phyloP scores from a whole-genome alignment of 1,140 invertebrate species.

The Agraylea sexmaculata region DNA sequence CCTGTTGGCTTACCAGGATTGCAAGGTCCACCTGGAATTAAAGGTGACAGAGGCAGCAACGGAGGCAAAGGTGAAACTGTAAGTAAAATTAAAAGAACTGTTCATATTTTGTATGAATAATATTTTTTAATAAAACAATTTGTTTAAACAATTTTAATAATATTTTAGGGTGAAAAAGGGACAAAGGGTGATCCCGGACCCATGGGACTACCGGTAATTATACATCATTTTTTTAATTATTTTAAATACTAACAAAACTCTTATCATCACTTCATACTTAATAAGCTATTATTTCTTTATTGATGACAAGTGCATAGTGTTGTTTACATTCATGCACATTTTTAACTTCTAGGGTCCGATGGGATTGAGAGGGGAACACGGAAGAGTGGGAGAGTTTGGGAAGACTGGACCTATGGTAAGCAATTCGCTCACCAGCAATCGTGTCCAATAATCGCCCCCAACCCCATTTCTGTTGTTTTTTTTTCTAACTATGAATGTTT shows the following conservation, averaged over 20 bases:
- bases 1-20: constrained; percentile 58
- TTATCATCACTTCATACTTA: constrained; percentile 8
- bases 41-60: constrained; percentile 74
- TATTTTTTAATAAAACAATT: no score
- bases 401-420: constrained; percentile 70
- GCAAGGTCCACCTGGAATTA: constrained; percentile 77
- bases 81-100: constrained; percentile 31
- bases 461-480: constrained; percentile 6
- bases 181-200: constrained; percentile 82
- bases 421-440: constrained; percentile 24
- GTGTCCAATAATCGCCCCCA: constrained; percentile 23
- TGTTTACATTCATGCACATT: constrained; percentile 14
- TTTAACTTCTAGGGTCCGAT: constrained; percentile 61
- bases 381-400: constrained; percentile 59
- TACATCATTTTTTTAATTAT: constrained; percentile 8
- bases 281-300: constrained; percentile 11
- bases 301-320: constrained; percentile 8
- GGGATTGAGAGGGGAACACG: constrained; percentile 73
- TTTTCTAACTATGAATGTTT: no score
- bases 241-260: constrained; percentile 3
- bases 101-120: constrained; percentile 6
- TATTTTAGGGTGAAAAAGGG: constrained; percentile 74
- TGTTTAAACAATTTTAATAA: constrained; percentile 1
- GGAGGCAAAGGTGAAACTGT: constrained; percentile 83
- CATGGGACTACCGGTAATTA: constrained; percentile 89